Evolutionary conservation across 2,888 invertebrate genomes (phyloP).

Genomic region (Drosophila recens): DNA sequence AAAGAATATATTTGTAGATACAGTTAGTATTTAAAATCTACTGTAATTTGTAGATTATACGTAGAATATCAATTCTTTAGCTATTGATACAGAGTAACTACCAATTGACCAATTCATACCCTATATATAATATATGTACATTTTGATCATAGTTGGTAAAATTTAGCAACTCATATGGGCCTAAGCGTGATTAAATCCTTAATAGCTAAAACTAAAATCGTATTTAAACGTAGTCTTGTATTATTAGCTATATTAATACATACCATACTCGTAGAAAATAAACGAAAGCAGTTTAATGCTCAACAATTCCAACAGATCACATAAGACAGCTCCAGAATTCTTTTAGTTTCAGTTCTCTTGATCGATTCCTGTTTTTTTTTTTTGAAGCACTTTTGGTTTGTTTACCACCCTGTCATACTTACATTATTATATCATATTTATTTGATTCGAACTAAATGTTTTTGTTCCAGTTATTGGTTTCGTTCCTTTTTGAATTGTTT

Average conservation of each 20-base stretch:
- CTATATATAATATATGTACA: slow-evolving; percentile 15
- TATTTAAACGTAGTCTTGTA: slow-evolving; percentile 16
- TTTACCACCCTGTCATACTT: slow-evolving; percentile 24
- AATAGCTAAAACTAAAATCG: slow-evolving; percentile 32
- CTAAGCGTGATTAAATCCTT: slow-evolving; percentile 2
- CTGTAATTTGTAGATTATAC: slow-evolving; percentile 6
- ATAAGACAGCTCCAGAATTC: slow-evolving; percentile 50
- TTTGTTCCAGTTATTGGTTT: slow-evolving; percentile 24
- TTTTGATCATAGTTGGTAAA: slow-evolving; percentile 7
- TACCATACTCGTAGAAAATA: slow-evolving; percentile 19
- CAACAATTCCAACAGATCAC: slow-evolving; percentile 43
- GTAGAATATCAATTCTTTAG: slow-evolving; percentile 19
- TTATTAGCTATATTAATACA: slow-evolving; percentile 6
- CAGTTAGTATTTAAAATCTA: slow-evolving; percentile 3
- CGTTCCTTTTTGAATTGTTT: slow-evolving; percentile 43
- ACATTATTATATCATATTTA: slow-evolving; percentile 35
- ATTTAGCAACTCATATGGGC: slow-evolving; percentile 19
- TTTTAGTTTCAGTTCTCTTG: slow-evolving; percentile 38
- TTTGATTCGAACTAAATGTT: slow-evolving; percentile 17
- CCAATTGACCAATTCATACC: slow-evolving; percentile 5
- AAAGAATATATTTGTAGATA: slow-evolving; percentile 1
- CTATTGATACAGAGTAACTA: slow-evolving; percentile 6
- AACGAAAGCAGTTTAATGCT: slow-evolving; percentile 26
- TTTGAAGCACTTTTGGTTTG: slow-evolving; percentile 31
- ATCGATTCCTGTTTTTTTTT: slow-evolving; percentile 30